phyloP scores from a whole-genome alignment of 2,888 invertebrate genomes.

The Amblyjoppa proteus region DNA sequence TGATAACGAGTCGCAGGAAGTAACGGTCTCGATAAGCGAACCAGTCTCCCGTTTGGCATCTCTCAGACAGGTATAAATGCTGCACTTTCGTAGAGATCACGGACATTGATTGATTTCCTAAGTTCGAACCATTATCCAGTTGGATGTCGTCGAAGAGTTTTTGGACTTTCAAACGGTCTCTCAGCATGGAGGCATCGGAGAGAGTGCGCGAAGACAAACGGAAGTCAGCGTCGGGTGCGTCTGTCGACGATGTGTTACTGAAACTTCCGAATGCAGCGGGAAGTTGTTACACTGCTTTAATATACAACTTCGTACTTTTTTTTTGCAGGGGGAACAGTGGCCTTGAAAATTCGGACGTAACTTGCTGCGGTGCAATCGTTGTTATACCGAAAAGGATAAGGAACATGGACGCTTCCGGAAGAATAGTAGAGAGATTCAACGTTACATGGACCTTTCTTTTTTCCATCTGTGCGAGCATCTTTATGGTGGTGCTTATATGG shows the following conservation, averaged over 20 bases:
- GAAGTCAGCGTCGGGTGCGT: constrained; percentile 38
- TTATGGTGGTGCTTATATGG: constrained; percentile 49
- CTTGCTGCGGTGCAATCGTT: constrained; percentile 36
- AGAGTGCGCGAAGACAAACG: constrained; percentile 12
- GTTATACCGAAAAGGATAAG: constrained; percentile 49
- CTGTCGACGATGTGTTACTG: not conserved
- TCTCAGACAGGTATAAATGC: constrained; percentile 35
- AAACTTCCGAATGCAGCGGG: not conserved
- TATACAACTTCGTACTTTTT: not conserved
- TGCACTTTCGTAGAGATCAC: not conserved
- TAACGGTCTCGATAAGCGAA: constrained; percentile 13
- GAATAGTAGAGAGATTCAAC: constrained; percentile 15
- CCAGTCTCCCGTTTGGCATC: constrained; percentile 34
- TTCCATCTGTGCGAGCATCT: constrained; percentile 33
- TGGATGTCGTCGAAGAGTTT: constrained; percentile 43
- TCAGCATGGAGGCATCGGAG: constrained; percentile 4
- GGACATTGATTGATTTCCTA: constrained; percentile 1
- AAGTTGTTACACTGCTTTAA: not conserved
- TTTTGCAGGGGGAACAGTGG: not conserved
- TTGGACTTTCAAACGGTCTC: constrained; percentile 46
- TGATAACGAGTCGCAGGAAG: constrained; percentile 10
- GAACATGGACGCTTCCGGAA: constrained; percentile 35
- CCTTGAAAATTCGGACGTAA: constrained; percentile 28
- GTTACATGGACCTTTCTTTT: constrained; percentile 48
- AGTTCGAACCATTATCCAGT: constrained; percentile 41